Percentiles rank a stretch among this genome's conserved stretches.
Conservation (phyloP, 2,113 vertebrate species). For the Promerops cafer region DNA sequence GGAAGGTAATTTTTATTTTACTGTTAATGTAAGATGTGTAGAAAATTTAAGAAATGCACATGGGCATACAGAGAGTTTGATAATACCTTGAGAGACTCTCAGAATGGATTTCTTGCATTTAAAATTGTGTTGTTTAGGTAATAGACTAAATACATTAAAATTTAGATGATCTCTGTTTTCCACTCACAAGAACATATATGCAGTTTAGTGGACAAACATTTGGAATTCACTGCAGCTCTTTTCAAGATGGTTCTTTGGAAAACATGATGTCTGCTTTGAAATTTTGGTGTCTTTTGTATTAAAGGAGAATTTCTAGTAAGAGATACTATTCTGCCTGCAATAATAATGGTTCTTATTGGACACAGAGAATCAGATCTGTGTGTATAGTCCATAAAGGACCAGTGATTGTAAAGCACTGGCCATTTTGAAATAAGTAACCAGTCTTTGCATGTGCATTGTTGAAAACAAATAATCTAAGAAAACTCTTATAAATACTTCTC, state of each 20-base stretch:
- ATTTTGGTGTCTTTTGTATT: neutral
- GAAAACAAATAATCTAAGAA: neutral
- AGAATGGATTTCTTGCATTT: neutral
- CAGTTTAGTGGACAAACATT: neutral
- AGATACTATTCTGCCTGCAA: neutral
- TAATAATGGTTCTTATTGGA: neutral
- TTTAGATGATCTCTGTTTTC: neutral
- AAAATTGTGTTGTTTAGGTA: neutral
- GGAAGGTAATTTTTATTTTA: neutral
- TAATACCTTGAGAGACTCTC: neutral
- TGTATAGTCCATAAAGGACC: neutral
- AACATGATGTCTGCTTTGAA: neutral
- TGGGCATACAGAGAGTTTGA: neutral
- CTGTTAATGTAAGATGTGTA: neutral
- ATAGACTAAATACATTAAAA: neutral
- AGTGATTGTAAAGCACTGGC: neutral
- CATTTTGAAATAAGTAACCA: neutral
- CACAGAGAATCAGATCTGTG: neutral
- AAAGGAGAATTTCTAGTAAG: neutral
- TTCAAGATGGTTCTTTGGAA: neutral
- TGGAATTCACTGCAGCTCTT: neutral
- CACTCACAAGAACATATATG: neutral
- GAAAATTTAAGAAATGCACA: neutral
- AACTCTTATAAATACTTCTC: neutral
- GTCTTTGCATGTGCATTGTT: neutral